These are phyloP conservation scores for Eufriesea mexicana DNA, from an alignment of 1,140 invertebrate genomes.

Conservation along the genomic window DNA sequence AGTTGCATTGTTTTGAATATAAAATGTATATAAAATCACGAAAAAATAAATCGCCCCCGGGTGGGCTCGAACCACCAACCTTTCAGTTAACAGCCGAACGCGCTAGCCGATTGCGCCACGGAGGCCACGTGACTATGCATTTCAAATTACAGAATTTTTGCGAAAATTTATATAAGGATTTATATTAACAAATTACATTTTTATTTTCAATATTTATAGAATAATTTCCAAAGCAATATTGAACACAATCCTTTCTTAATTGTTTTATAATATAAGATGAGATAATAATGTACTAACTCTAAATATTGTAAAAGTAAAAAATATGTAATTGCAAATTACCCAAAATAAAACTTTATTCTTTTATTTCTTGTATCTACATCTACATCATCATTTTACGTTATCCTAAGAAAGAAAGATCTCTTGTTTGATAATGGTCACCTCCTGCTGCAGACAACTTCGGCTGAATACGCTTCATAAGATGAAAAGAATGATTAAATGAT, in stretches of 20 bases:
- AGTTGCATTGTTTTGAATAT: not conserved
- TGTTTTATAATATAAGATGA: not conserved
- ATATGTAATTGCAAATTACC: not conserved
- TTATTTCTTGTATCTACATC: slow-evolving; percentile 18
- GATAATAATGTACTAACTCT: not conserved
- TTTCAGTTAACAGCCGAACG: slow-evolving; percentile 96
- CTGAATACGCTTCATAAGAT: not conserved
- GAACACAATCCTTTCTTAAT: not conserved
- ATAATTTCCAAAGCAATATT: not conserved
- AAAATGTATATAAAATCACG: not conserved
- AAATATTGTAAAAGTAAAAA: not conserved
- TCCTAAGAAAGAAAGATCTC: not conserved
- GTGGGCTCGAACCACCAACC: slow-evolving; percentile 94
- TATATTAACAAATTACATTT: not conserved
- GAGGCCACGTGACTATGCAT: slow-evolving; percentile 81
- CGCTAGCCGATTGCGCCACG: slow-evolving; percentile 92
- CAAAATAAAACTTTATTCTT: slow-evolving; percentile 52
- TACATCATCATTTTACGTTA: slow-evolving; percentile 1
- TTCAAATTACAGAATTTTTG: not conserved
- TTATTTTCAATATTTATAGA: not conserved
- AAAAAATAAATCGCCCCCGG: slow-evolving; percentile 83
- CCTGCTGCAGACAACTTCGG: not conserved
- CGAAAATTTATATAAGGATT: not conserved
- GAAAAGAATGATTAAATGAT: not conserved
- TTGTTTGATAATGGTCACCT: slow-evolving; percentile 5